These are phyloP conservation scores for Dasypogon diadema DNA, from an alignment of 2,888 invertebrate genomes.

Conservation along the genomic window DNA sequence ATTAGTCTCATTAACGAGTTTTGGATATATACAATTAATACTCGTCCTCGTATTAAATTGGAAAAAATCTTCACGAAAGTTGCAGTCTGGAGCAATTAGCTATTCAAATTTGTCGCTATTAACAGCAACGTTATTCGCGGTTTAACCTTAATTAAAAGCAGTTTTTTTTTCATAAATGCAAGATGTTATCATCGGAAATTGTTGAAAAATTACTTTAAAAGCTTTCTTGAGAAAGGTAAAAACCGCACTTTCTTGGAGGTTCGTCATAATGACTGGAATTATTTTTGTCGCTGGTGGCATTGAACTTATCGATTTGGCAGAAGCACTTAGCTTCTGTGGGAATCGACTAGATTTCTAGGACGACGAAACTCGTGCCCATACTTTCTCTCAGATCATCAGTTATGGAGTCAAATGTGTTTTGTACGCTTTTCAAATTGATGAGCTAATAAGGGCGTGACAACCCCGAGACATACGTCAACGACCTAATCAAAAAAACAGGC, in stretches of 20 bases:
- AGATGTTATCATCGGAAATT: not conserved
- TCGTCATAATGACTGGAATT: not conserved
- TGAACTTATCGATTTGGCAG: constrained; percentile 31
- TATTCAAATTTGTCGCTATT: no score
- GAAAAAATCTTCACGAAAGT: no score
- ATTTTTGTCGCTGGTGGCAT: constrained; percentile 23
- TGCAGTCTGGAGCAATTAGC: no score
- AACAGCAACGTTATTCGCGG: no score
- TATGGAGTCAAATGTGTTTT: not conserved
- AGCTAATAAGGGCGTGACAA: constrained; percentile 13
- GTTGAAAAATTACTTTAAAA: not conserved
- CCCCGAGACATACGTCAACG: constrained; percentile 8
- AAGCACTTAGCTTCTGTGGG: no score
- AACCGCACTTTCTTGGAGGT: not conserved
- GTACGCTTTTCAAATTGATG: constrained; percentile 21
- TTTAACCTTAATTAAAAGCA: no score
- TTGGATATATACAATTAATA: no score
- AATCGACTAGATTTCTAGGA: not conserved
- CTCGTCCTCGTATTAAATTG: no score
- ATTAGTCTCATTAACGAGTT: no score
- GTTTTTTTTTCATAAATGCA: no score
- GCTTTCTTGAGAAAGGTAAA: no score
- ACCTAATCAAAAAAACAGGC: not conserved
- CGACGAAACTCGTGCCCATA: not conserved
- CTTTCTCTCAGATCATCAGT: not conserved